Percentiles rank a stretch among this genome's conserved stretches.
phyloP scores from a whole-genome alignment of 1,140 invertebrate species.

The Drosophila takahashii region DNA sequence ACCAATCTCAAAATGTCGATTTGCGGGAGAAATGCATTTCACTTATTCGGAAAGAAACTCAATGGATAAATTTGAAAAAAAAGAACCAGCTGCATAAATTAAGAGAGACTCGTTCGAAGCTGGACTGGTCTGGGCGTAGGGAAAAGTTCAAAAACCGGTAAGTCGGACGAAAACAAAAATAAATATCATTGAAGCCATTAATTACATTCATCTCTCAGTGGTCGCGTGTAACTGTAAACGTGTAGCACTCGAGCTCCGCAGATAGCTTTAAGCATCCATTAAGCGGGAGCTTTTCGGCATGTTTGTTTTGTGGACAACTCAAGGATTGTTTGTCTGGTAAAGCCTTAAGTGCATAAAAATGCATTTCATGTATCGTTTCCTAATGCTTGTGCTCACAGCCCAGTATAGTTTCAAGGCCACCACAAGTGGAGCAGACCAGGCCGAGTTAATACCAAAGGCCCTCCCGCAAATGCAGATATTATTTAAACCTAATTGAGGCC shows the following conservation, averaged over 20 bases:
- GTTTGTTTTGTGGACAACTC: slow-evolving; percentile 4
- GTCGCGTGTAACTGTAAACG: slow-evolving; percentile 50
- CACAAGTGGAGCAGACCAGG: neutral
- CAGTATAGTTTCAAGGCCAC: slow-evolving; percentile 53
- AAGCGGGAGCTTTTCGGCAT: too few relatives aligned
- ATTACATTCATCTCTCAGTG: slow-evolving; percentile 58
- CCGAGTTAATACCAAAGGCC: neutral
- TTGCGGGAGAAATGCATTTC: slow-evolving; percentile 62
- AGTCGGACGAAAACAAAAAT: slow-evolving; percentile 56
- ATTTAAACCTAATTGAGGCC: slow-evolving; percentile 56
- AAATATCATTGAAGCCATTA: slow-evolving; percentile 55
- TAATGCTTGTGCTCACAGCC: slow-evolving; percentile 11
- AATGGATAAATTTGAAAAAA: slow-evolving; percentile 45
- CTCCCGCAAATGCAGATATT: slow-evolving; percentile 37
- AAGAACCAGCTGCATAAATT: slow-evolving; percentile 57
- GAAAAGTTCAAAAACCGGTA: slow-evolving; percentile 76
- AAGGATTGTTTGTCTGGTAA: slow-evolving; percentile 1
- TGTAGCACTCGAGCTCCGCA: neutral
- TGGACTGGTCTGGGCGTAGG: slow-evolving; percentile 37
- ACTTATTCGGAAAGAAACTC: slow-evolving; percentile 25
- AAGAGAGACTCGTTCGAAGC: slow-evolving; percentile 11
- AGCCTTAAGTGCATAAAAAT: slow-evolving; percentile 18
- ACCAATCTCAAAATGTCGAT: neutral
- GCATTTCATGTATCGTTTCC: slow-evolving; percentile 68
- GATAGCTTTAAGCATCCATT: slow-evolving; percentile 8